These are phyloP conservation scores for Falcunculus frontatus DNA, from an alignment of 2,113 vertebrate species.

Conservation along the genomic window DNA sequence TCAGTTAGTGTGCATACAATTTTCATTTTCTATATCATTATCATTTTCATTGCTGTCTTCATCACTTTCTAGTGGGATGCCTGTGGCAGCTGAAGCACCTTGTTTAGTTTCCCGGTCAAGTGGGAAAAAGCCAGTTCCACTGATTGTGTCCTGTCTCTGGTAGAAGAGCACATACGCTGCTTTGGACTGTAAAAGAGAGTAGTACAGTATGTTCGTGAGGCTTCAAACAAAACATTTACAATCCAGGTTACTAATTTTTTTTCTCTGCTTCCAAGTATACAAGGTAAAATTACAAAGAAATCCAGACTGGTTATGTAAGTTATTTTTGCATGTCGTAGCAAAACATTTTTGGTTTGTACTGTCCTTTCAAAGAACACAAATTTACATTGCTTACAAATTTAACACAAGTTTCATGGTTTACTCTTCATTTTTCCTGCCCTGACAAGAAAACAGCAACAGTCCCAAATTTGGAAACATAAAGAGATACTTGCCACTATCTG, in stretches of 20 bases:
- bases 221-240: not conserved
- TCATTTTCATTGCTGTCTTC: constrained; percentile 83
- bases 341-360: not conserved
- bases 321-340: not conserved
- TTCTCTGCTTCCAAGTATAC: not conserved
- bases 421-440: not conserved
- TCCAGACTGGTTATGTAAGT: not conserved
- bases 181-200: constrained; percentile 85
- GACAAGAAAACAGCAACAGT: not conserved
- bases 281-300: not conserved
- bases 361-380: not conserved
- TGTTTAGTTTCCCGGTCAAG: constrained; percentile 87
- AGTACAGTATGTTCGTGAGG: not conserved
- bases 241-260: not conserved
- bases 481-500: constrained; percentile 92
- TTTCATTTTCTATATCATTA: constrained; percentile 83
- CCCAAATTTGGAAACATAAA: not conserved
- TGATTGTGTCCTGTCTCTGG: constrained; percentile 92
- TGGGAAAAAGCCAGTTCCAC: constrained; percentile 94
- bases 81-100: constrained; percentile 80
- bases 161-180: constrained; percentile 98
- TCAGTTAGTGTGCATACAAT: constrained; percentile 96
- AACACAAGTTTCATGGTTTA: not conserved
- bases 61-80: constrained; percentile 80
- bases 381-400: not conserved